Evolutionary conservation across 2,888 invertebrate genomes (phyloP).

Genomic region (Drosophila multiciliata): DNA sequence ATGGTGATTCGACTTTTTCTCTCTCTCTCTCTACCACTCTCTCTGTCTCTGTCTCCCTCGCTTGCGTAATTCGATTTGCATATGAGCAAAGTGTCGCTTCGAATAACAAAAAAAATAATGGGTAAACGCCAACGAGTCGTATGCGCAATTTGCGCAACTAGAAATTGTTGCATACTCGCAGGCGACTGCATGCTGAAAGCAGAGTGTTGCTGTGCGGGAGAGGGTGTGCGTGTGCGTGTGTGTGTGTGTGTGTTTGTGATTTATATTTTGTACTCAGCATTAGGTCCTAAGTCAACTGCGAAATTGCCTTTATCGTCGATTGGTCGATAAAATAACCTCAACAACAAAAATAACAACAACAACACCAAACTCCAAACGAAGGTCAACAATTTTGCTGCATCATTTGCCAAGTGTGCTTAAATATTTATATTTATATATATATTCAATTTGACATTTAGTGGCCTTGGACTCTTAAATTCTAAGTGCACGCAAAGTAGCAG

Average conservation of each 20-base stretch:
- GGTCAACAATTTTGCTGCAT: conserved; percentile 59
- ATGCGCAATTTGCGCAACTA: conserved; percentile 39
- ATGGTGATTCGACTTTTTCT: conserved; percentile 10
- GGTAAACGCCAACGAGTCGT: conserved; percentile 39
- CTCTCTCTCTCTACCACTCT: background rate
- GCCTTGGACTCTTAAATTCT: conserved; percentile 52
- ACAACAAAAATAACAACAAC: conserved; percentile 10
- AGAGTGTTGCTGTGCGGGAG: conserved; percentile 3
- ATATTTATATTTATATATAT: conserved; percentile 65
- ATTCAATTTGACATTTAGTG: conserved; percentile 72
- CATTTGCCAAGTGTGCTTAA: conserved; percentile 59
- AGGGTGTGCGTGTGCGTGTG: background rate
- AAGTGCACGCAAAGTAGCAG: conserved; percentile 40
- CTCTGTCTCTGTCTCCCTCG: background rate
- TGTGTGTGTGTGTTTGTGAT: conserved; percentile 27
- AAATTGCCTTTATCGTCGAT: conserved; percentile 62
- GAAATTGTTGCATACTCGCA: conserved; percentile 39
- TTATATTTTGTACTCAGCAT: conserved; percentile 64
- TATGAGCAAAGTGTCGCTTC: conserved; percentile 16
- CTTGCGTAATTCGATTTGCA: conserved; percentile 16
- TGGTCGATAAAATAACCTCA: conserved; percentile 50
- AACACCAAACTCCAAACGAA: conserved; percentile 14
- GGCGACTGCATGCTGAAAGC: conserved; percentile 15
- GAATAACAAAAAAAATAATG: conserved; percentile 9
- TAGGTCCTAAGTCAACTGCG: conserved; percentile 73